Percentiles rank a stretch among this genome's conserved stretches.
Evolutionary conservation across 2,113 vertebrate genomes (phyloP).

Genomic region (Chrysemys picta): DNA sequence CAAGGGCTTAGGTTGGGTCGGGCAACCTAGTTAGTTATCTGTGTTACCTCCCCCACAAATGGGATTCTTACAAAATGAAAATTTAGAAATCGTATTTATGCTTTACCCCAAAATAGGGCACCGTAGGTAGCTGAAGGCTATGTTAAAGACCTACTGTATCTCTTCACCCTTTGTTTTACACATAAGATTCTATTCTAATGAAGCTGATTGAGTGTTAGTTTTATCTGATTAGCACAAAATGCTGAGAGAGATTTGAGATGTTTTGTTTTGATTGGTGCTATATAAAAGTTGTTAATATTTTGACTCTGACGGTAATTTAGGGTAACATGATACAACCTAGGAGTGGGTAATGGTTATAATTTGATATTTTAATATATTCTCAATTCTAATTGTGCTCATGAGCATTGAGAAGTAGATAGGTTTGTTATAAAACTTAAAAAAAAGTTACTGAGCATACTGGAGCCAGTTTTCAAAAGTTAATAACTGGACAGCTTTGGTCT

Average conservation of each 20-base stretch:
- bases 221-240: not conserved
- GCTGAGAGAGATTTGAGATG: not conserved
- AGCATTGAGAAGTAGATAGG: not conserved
- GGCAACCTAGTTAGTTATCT: not conserved
- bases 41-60: not conserved
- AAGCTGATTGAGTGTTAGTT: not conserved
- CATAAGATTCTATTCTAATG: not conserved
- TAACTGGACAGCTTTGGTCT: not conserved
- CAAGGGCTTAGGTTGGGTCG: not conserved
- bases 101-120: not conserved
- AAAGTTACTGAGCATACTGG: not conserved
- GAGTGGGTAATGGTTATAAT: not conserved
- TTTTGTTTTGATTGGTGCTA: not conserved
- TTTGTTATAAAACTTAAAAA: constrained; percentile 12
- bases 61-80: not conserved
- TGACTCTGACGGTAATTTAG: not conserved
- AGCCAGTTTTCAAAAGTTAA: not conserved
- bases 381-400: not conserved
- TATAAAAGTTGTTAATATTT: not conserved
- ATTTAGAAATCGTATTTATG: not conserved
- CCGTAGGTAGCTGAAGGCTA: not conserved
- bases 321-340: not conserved
- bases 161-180: not conserved
- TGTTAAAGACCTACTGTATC: not conserved
- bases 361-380: not conserved